These are phyloP conservation scores for Stenichneumon culpator DNA, from an alignment of 2,888 invertebrate genomes.

Conservation along the genomic window DNA sequence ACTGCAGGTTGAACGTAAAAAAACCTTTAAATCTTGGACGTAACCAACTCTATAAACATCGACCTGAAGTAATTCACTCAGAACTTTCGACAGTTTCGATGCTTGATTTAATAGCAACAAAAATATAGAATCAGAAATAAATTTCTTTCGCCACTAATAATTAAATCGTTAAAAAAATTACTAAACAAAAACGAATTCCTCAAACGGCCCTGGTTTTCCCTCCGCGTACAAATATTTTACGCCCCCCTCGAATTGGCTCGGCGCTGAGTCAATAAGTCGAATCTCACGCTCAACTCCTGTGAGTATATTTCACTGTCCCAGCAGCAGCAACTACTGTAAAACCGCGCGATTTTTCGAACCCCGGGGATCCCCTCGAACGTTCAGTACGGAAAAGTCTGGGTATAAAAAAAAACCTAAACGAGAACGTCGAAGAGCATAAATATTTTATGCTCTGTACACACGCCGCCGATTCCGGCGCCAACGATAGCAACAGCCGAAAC, in stretches of 20 bases:
- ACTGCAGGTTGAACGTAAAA: no score
- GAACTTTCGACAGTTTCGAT: no score
- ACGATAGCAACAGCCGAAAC: conserved; percentile 48
- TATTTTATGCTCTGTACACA: conserved; percentile 65
- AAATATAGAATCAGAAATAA: no score
- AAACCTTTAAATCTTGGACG: no score
- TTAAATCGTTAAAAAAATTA: no score
- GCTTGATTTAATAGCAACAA: no score
- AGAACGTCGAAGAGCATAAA: conserved; percentile 53
- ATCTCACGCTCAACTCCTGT: conserved; percentile 14
- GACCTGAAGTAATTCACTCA: no score
- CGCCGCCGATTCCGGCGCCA: neutral
- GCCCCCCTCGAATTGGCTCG: neutral
- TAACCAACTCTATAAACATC: no score
- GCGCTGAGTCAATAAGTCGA: conserved; percentile 24
- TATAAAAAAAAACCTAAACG: neutral
- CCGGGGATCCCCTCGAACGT: neutral
- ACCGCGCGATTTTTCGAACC: conserved; percentile 10
- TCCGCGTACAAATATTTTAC: conserved; percentile 26
- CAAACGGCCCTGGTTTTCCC: neutral
- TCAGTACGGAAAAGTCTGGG: conserved; percentile 8
- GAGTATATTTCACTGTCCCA: conserved; percentile 10
- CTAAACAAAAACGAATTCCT: no score
- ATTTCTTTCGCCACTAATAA: no score
- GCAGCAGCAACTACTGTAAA: conserved; percentile 33